Percentiles rank a stretch among this genome's conserved stretches.
These are phyloP conservation scores for Asarcornis scutulata DNA, from an alignment of 2,113 vertebrate species.

Conservation along the genomic window DNA sequence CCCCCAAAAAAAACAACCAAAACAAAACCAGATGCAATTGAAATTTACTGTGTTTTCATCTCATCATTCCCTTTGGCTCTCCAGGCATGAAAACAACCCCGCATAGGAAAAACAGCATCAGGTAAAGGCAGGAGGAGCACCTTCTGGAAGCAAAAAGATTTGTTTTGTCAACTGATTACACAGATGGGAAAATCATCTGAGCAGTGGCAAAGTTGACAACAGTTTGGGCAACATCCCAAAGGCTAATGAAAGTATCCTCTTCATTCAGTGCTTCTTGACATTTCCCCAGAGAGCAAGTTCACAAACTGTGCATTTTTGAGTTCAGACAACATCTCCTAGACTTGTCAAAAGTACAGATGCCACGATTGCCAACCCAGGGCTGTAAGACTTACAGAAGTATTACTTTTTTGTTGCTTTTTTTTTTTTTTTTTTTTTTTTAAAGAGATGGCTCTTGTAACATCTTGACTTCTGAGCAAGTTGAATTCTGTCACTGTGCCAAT, in stretches of 20 bases:
- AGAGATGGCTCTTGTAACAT: background rate
- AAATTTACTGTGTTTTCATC: background rate
- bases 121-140: background rate
- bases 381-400: background rate
- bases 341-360: background rate
- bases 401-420: background rate
- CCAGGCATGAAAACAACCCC: background rate
- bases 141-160: background rate
- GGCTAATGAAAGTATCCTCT: background rate
- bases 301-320: background rate
- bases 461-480: constrained; percentile 38
- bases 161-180: constrained; percentile 14
- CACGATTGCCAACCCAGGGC: background rate
- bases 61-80: background rate
- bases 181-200: constrained; percentile 20
- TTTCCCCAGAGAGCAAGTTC: constrained; percentile 2
- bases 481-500: constrained; percentile 46
- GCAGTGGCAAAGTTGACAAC: constrained; percentile 17
- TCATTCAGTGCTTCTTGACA: background rate
- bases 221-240: constrained; percentile 17
- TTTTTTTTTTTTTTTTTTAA: background rate
- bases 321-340: constrained; percentile 15
- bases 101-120: background rate
- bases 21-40: background rate
- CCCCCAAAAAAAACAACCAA: background rate